Evolutionary conservation across 2,888 invertebrate genomes (phyloP).

Genomic region (Drosophila incognita): DNA sequence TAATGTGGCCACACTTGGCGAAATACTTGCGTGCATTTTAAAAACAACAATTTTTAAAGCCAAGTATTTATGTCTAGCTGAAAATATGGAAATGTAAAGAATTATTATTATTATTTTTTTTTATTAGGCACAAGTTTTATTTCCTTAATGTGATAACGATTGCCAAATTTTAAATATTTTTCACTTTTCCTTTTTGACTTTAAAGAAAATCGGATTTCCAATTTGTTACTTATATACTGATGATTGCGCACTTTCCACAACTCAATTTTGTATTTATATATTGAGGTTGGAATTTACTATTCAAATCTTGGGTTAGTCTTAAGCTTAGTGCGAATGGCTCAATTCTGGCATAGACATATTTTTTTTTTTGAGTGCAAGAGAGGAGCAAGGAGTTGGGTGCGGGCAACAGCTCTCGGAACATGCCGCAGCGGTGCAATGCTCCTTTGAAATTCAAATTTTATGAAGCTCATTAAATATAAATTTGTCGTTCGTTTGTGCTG

Average conservation of each 20-base stretch:
- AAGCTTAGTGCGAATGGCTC: neutral
- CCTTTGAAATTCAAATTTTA: conserved; percentile 85
- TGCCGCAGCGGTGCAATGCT: conserved; percentile 80
- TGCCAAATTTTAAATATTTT: neutral
- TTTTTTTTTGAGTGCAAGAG: conserved; percentile 6
- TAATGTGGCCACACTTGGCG: neutral
- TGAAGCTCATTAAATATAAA: conserved; percentile 85
- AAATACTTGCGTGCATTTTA: neutral
- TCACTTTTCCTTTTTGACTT: neutral
- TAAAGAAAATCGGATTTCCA: neutral
- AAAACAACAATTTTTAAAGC: neutral
- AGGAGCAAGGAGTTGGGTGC: conserved; percentile 2
- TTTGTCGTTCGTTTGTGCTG: conserved; percentile 78
- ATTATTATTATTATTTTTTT: neutral
- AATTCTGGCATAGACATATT: neutral
- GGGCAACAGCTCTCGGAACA: conserved; percentile 53
- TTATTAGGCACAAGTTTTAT: neutral
- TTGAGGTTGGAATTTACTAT: neutral
- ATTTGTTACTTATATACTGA: neutral
- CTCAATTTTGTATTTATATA: neutral
- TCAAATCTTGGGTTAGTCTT: neutral
- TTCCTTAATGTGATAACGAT: neutral
- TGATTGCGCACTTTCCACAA: neutral
- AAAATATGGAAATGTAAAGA: neutral
- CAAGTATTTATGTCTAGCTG: neutral